phyloP scores from a whole-genome alignment of 2,888 invertebrate species.

The Hoplodrina blanda region DNA sequence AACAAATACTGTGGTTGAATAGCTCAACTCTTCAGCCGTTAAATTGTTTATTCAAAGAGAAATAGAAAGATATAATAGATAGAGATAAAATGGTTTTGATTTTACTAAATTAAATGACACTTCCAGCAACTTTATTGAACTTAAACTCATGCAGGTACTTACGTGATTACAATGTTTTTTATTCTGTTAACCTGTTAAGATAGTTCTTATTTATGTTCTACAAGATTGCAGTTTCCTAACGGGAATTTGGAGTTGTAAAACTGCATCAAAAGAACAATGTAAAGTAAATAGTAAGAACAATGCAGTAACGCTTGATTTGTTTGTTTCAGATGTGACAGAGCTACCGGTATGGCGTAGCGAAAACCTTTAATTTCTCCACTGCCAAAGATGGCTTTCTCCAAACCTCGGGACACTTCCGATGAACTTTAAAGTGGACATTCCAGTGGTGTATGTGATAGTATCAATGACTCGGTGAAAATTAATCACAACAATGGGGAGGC shows the following conservation, averaged over 20 bases:
- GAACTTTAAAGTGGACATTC: conserved; percentile 67
- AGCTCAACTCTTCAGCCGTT: background rate
- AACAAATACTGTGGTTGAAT: conserved; percentile 47
- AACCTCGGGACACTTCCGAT: conserved; percentile 69
- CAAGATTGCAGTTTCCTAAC: conserved; percentile 5
- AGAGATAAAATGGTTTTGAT: background rate
- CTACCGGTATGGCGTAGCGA: conserved; percentile 75
- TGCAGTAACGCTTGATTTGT: conserved; percentile 46
- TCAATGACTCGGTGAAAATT: conserved; percentile 87
- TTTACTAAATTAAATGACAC: conserved; percentile 16
- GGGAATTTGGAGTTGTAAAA: conserved; percentile 9
- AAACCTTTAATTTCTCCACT: conserved; percentile 69
- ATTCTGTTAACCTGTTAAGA: conserved; percentile 60
- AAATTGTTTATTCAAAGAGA: background rate
- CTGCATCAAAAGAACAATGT: conserved; percentile 14
- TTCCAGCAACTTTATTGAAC: conserved; percentile 55
- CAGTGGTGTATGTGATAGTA: conserved; percentile 65
- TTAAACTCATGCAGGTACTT: conserved; percentile 33
- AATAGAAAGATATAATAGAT: no score
- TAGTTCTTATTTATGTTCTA: conserved; percentile 14
- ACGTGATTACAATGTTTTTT: conserved; percentile 41
- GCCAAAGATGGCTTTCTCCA: conserved; percentile 75
- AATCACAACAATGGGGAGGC: conserved; percentile 83
- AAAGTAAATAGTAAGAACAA: conserved; percentile 15
- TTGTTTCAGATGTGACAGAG: conserved; percentile 86